Conservation (phyloP, 2,113 vertebrate genomes). For the Pristiophorus japonicus region DNA sequence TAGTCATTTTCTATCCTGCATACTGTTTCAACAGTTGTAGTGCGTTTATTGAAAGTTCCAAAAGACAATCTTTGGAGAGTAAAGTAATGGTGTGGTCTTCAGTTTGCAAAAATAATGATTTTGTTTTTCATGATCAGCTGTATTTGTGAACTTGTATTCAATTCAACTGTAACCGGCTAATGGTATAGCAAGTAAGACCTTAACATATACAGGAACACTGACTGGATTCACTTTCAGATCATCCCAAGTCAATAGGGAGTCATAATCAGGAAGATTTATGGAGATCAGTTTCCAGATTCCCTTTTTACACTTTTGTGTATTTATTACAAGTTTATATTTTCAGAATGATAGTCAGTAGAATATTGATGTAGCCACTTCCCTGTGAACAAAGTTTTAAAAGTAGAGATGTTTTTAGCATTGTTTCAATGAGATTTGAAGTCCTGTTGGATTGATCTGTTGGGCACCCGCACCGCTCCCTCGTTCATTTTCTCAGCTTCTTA, state of each 20-base stretch:
- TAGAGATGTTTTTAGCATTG: background rate
- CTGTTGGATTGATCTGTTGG: background rate
- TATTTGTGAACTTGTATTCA: background rate
- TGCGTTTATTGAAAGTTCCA: background rate
- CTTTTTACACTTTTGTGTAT: background rate
- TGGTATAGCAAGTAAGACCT: background rate
- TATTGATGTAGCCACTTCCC: background rate
- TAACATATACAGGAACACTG: background rate
- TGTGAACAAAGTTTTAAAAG: background rate
- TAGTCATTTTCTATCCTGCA: background rate
- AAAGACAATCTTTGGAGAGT: background rate
- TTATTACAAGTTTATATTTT: background rate
- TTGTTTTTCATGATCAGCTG: background rate
- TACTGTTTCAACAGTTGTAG: background rate
- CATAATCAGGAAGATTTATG: background rate
- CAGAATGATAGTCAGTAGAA: background rate
- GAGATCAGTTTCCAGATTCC: background rate
- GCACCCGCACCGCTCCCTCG: background rate
- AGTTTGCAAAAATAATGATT: background rate
- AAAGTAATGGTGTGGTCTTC: background rate
- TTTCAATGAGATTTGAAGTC: background rate
- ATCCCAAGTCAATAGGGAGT: background rate
- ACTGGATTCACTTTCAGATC: background rate
- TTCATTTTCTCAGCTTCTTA: background rate
- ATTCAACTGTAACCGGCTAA: background rate